A percentile compares a stretch with the other conserved stretches of the same genome.
Evolutionary conservation across 2,113 vertebrate genomes (phyloP).

Genomic region (Oryzias celebensis): DNA sequence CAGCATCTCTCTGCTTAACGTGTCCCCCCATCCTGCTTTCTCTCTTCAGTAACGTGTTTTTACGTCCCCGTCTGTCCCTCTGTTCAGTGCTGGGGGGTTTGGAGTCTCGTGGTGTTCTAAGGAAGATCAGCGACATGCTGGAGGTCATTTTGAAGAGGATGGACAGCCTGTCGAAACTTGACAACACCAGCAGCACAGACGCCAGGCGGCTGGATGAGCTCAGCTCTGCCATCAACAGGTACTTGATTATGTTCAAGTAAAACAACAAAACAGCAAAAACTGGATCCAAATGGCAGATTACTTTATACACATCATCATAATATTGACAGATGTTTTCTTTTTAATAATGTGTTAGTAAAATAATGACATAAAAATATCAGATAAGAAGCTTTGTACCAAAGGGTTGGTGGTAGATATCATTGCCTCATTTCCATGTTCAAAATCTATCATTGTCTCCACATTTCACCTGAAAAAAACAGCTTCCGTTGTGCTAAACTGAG

Average conservation of each 20-base stretch:
- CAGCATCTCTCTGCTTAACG: neutral
- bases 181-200: constrained; percentile 83
- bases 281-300: neutral
- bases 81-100: constrained; percentile 85
- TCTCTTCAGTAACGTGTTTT: neutral
- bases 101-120: constrained; percentile 91
- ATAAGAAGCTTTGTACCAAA: no score
- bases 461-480: no score
- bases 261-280: neutral
- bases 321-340: no score
- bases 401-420: no score
- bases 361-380: no score
- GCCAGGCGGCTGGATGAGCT: constrained; percentile 80
- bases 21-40: constrained; percentile 4
- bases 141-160: constrained; percentile 93
- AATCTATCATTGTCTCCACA: no score
- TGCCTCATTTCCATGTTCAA: no score
- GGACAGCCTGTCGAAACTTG: constrained; percentile 88
- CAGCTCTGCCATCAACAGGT: constrained; percentile 86
- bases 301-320: no score
- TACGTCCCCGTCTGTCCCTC: constrained; percentile 15
- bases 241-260: constrained; percentile 11
- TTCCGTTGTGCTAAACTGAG: no score
- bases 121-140: constrained; percentile 95
- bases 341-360: no score